Evolutionary conservation across 2,113 vertebrate species (phyloP), one percentile per base, ranked within the genome.

Genomic region (Choloepus hoffmanni): DNA sequence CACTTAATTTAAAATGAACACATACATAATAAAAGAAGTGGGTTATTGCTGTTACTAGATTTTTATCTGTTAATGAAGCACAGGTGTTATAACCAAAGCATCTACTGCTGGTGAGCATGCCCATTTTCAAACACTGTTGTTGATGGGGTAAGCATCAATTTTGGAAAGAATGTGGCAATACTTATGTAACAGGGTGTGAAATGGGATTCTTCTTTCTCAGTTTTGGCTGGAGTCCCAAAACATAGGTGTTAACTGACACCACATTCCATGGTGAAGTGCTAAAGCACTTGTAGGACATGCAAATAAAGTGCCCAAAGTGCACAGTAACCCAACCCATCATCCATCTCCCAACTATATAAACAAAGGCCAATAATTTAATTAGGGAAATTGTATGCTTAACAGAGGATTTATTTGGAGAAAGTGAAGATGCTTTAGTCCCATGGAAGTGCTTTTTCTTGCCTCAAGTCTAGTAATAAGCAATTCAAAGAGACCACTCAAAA

Each of bases 361-460:
- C 33, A 85, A 62, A 73, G 16, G 43, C 18, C 36, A 81, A 63
- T 8, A 85, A 79, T 48, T 48, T 73, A 87, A 82, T 28, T 58
- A 43, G 5, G 13, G 28, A 84, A 78, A 16, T 78, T 43, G 77
- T 76, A 67, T 13, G 28, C 21, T 68, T 68, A 62, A 82, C 55
- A 92, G 48, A 84, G 11, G 36, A 15, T 62, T 70, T 63, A 89
- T 50, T 95, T 77, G 43, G 62, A 95, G n/a, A 84, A 83, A 28
- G 53, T 24, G 74, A 36, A 11, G 28, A 9, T 43, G 9, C 30
- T 72, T 0, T 53, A 23, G 63, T 65, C 19, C 23, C n/a, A 6
- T 43, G 33, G 26, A 16, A 23, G 5, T 87, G 74, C 50, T 53
- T 84, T 48, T 45, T 28, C 11, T 73, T 65, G 43, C 50, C 18